Evolutionary conservation across 2,113 vertebrate genomes (phyloP), one percentile per base, ranked within the genome.

Genomic region (Platysteira castanea): DNA sequence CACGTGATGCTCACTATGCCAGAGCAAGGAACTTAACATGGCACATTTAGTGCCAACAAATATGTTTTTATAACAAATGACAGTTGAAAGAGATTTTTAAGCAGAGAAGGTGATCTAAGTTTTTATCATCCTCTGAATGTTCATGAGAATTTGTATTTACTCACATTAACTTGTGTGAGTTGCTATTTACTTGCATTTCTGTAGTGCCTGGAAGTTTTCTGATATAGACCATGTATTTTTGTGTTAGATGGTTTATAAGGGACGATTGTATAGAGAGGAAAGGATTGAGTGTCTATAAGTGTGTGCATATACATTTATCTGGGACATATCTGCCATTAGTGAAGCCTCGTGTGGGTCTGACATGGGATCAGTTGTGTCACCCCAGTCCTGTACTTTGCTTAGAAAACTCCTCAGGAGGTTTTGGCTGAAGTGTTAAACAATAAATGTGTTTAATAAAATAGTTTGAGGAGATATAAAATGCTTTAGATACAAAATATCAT

Each of bases 251-350:
- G 39, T 8, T 71, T 59, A 12, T 30, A 39, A 90, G 44, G 44
- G 7, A 18, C 41, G n/a, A 1, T n/a, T 31, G 13, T 11, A 2
- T 9, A 3, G 2, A 28, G 31, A 80, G 41, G 13, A 28, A 87
- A 75, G 15, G 10, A 7, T 7, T 28, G 24, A 37, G 6, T 35
- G 3, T 6, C 3, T 26, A 1, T 12, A 0, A 37, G 3, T 41
- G 7, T 50, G 10, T 37, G 15, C 9, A 2, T 3, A 7, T 18
- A 6, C 6, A 1, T 16, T 5, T 18, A 11, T 28, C 12, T 94
- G 35, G 56, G 53, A 60, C 35, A 35, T 50, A 28, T 3, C 78
- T 54, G n/a, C 54, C 23, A 1, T 21, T 23, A 44, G 4, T 33
- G 65, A 64, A 18, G 18, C 15, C 6, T 42, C 22, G 7, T 63